phyloP scores from a whole-genome alignment of 2,888 invertebrate genomes.

The Zelleria hepariella region DNA sequence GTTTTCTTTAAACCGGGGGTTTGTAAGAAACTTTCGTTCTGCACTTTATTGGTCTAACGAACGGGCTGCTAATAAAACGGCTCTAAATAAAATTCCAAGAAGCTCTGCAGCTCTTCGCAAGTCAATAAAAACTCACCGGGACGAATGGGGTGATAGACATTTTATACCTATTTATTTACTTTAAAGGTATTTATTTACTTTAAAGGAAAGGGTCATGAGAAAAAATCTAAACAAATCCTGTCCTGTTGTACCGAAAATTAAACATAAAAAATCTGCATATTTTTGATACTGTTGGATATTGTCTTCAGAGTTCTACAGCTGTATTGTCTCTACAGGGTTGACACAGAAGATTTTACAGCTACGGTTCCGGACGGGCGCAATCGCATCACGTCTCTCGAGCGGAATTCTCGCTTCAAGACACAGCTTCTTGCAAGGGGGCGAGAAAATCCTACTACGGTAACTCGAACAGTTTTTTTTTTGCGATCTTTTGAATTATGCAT shows the following conservation, averaged over 20 bases:
- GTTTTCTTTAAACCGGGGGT: too few species aligned
- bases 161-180: neutral
- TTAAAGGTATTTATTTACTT: neutral
- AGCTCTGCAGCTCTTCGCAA: neutral
- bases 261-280: too few species aligned
- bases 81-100: neutral
- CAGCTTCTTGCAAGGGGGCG: neutral
- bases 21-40: too few species aligned
- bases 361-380: conserved; percentile 1
- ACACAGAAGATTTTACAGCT: neutral
- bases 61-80: neutral
- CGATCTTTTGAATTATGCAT: too few species aligned
- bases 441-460: neutral
- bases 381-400: conserved; percentile 7
- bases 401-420: conserved; percentile 11
- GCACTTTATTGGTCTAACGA: too few species aligned
- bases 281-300: too few species aligned
- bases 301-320: neutral
- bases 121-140: neutral
- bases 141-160: neutral
- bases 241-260: too few species aligned
- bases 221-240: neutral
- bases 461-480: neutral
- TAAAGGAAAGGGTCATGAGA: neutral
- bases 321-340: neutral